Base-by-base conservation (phyloP, 2,113 vertebrate species). In the Paraplagusia blochii region DNA sequence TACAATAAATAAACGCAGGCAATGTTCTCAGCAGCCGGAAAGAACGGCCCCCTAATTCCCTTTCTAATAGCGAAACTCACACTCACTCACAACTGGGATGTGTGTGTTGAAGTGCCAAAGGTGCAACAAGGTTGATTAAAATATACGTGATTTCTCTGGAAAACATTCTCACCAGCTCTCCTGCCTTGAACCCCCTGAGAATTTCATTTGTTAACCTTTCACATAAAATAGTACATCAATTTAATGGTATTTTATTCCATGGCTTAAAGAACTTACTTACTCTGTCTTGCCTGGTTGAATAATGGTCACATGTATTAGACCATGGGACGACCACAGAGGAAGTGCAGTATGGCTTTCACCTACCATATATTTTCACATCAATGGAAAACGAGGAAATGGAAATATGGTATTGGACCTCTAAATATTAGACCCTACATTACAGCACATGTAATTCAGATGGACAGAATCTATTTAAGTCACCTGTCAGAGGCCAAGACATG, bases 41-140 rank as follows among this genome's bases (percentile, higher is more conserved):
- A 49, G 58, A 44, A 12, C 54, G 17, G 58, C 75, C 64, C 62
- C 73, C 62, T 68, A 35, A 51, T 49, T 69, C 71, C 57, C 72
- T 74, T 81, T 77, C 82, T 74, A 84, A 87, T 72, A 63, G 75
- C 76, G 86, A 59, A 81, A 85, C 1, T 82, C 83, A 58, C 74
- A 77, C 74, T 82, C 69, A 69, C 78, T 84, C 83, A 74, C 62
- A 49, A 46, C 54, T 49, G 51, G 65, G 50, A 66, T 61, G 44
- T 22, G 33, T 53, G 58, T 72, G 58, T 69, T 48, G 68, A 50
- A 14, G 39, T 58, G 77, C 69, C 72, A 85, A 71, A 61, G 50
- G 29, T 13, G 11, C 63, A 18, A 0, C 55, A 69, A 58, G 63
- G 42, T 13, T 33, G 53, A 57, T 57, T 13, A 67, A 71, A 51